Evolutionary conservation across 2,113 vertebrate species (phyloP).

Genomic region (Semnopithecus entellus): DNA sequence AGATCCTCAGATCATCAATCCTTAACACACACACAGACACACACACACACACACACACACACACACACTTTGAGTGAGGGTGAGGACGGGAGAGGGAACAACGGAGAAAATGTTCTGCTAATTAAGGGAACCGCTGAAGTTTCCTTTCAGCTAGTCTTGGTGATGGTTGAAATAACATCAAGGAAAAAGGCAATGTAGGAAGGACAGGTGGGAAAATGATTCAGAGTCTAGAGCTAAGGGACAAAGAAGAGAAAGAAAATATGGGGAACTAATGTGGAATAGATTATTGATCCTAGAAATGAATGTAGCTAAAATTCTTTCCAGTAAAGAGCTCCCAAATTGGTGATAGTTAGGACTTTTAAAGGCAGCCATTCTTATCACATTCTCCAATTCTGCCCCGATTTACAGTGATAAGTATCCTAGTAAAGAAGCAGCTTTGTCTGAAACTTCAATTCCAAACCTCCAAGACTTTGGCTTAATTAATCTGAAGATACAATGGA

Average conservation of each 20-base stretch:
- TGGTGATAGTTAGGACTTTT: not conserved
- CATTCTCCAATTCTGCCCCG: not conserved
- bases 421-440: not conserved
- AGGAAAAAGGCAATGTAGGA: too few species aligned
- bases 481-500: conserved; percentile 20
- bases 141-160: not conserved
- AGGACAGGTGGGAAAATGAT: not conserved
- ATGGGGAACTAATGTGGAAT: not conserved
- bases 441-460: conserved; percentile 19
- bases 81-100: not conserved
- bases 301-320: not conserved
- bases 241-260: not conserved
- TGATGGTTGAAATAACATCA: not conserved
- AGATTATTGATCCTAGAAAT: not conserved
- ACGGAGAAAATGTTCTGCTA: not conserved
- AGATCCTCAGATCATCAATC: not conserved
- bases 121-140: not conserved
- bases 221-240: not conserved
- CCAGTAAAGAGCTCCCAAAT: not conserved
- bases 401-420: not conserved
- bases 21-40: not conserved
- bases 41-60: not conserved
- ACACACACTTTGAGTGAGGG: not conserved
- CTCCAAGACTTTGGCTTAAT: not conserved
- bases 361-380: not conserved